phyloP scores from a whole-genome alignment of 2,113 vertebrate species.

The Catharus bicknelli region DNA sequence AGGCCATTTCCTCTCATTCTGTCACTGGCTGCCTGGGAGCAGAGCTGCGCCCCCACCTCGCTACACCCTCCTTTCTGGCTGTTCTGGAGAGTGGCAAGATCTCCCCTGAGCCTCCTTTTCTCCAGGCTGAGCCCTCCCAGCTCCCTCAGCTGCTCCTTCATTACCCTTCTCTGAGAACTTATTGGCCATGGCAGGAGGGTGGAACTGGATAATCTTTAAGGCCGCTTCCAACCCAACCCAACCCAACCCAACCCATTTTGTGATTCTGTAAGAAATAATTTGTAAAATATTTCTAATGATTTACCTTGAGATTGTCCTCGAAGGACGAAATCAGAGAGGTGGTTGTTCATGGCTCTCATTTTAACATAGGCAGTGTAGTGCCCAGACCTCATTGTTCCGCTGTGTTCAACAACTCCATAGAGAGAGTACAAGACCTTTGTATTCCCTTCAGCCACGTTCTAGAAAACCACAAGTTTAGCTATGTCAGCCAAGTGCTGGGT shows the following conservation, averaged over 20 bases:
- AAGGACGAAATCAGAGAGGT: constrained; percentile 70
- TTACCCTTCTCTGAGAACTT: background rate
- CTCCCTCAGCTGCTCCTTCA: background rate
- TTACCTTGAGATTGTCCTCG: constrained; percentile 76
- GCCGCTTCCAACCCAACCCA: background rate
- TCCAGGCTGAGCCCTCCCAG: background rate
- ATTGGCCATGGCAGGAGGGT: background rate
- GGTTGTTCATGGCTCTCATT: constrained; percentile 69
- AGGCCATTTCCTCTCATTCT: background rate
- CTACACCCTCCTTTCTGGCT: background rate
- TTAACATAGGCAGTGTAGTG: constrained; percentile 96
- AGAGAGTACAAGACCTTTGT: constrained; percentile 84
- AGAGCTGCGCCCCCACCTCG: rapidly evolving
- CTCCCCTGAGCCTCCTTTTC: background rate
- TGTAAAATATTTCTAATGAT: background rate
- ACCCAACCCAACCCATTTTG: background rate
- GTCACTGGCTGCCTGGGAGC: background rate
- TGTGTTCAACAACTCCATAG: constrained; percentile 95
- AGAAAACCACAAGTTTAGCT: background rate
- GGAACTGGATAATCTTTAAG: background rate
- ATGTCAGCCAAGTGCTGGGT: background rate
- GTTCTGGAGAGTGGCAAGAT: background rate
- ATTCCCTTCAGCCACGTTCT: constrained; percentile 83
- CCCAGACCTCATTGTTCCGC: constrained; percentile 95
- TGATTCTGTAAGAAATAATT: background rate